A percentile compares a stretch with the other conserved stretches of the same genome.
Evolutionary conservation across 2,797 vertebrate species (phyloP).

Genomic region (Buphagus erythrorhynchus): DNA sequence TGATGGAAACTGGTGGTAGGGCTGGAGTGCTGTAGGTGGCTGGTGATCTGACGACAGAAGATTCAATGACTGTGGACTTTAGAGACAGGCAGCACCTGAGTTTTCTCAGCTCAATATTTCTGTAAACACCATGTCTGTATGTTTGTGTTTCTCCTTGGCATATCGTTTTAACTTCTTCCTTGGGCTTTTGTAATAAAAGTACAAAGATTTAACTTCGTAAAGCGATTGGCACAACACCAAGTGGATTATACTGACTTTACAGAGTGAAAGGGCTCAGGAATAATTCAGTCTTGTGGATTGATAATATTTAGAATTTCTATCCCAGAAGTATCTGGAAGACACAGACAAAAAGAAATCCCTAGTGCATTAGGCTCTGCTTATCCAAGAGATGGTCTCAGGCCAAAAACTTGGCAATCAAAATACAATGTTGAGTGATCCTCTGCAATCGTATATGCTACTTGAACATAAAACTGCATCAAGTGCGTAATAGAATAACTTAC

Average conservation of each 20-base stretch:
- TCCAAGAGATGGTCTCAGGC: not conserved
- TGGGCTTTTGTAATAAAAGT: not conserved
- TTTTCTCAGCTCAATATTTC: not conserved
- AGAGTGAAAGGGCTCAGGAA: not conserved
- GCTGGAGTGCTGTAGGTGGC: not conserved
- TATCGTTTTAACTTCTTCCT: not conserved
- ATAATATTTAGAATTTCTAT: not conserved
- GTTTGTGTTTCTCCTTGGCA: not conserved
- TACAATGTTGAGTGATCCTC: not conserved
- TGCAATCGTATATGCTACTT: not conserved
- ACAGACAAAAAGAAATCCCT: not conserved
- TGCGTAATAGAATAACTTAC: not conserved
- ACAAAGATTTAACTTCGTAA: not conserved
- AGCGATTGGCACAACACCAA: not conserved
- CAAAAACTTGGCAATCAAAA: not conserved
- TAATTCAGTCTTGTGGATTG: not conserved
- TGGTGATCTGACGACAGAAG: not conserved
- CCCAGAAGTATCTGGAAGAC: not conserved
- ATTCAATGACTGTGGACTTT: not conserved
- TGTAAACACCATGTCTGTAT: not conserved
- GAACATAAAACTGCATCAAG: not conserved
- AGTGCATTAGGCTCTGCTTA: not conserved
- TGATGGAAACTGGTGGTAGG: not conserved
- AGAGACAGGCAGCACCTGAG: not conserved
- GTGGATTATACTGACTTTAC: not conserved